A percentile compares a stretch with the other conserved stretches of the same genome.
phyloP scores from a whole-genome alignment of 1,140 invertebrate species.

The Geopemphigus sp. region DNA sequence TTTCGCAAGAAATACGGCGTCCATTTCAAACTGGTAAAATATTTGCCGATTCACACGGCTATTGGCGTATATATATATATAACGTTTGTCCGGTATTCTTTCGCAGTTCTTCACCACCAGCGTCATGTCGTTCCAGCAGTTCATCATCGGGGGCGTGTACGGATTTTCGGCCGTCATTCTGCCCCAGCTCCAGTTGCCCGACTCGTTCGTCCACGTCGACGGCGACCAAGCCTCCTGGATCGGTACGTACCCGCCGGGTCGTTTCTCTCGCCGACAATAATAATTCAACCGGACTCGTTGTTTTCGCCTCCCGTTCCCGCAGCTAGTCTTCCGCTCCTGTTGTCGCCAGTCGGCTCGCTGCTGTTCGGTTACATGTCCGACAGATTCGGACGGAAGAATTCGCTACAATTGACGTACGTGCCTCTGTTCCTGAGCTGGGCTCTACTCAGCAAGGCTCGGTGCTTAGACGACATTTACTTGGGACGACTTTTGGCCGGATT shows the following conservation, averaged over 20 bases:
- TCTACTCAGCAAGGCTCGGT: slow-evolving; percentile 59
- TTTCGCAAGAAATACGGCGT: neutral
- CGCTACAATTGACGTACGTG: slow-evolving; percentile 60
- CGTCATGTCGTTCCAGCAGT: slow-evolving; percentile 34
- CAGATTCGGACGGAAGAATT: slow-evolving; percentile 62
- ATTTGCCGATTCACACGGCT: too few relatives aligned
- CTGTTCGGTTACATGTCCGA: slow-evolving; percentile 63
- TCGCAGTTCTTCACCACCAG: slow-evolving; percentile 1
- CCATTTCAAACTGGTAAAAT: slow-evolving; percentile 6
- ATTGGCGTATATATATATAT: too few relatives aligned
- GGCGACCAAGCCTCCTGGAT: slow-evolving; percentile 46
- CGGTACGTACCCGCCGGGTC: neutral
- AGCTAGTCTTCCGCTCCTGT: slow-evolving; percentile 63
- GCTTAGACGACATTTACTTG: slow-evolving; percentile 56
- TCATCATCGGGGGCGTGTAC: slow-evolving; percentile 10
- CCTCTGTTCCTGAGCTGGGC: slow-evolving; percentile 59
- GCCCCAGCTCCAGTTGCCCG: slow-evolving; percentile 16
- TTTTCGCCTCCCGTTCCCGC: slow-evolving; percentile 50
- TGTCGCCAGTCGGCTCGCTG: slow-evolving; percentile 60
- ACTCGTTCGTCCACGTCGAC: neutral
- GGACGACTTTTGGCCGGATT: slow-evolving; percentile 59
- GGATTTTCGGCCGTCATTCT: slow-evolving; percentile 37
- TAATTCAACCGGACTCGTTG: too few relatives aligned
- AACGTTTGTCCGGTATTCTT: too few relatives aligned
- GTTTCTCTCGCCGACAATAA: too few relatives aligned